These are phyloP conservation scores for Amphipoea lucens DNA, from an alignment of 2,888 invertebrate genomes.

Conservation along the genomic window DNA sequence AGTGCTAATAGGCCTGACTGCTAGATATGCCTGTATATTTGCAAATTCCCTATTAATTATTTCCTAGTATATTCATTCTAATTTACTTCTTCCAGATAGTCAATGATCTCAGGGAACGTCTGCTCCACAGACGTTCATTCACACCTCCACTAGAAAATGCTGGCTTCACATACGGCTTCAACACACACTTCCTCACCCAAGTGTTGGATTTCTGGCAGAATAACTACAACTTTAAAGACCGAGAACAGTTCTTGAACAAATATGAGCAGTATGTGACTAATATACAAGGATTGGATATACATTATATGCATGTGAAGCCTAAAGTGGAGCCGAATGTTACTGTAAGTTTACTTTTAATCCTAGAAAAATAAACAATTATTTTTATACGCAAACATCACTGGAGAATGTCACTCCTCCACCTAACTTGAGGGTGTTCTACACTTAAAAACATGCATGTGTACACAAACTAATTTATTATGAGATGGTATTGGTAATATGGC, in stretches of 20 bases:
- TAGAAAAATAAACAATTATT: not conserved
- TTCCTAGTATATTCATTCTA: not conserved
- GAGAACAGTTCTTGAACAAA: slow-evolving; percentile 93
- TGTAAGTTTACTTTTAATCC: slow-evolving; percentile 68
- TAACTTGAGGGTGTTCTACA: not conserved
- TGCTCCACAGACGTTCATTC: slow-evolving; percentile 86
- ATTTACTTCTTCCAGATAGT: slow-evolving; percentile 82
- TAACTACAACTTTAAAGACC: slow-evolving; percentile 91
- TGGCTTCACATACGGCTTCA: slow-evolving; percentile 95
- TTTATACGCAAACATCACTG: not conserved
- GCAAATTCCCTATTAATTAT: not conserved
- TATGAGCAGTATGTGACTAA: slow-evolving; percentile 94
- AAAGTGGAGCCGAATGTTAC: slow-evolving; percentile 72
- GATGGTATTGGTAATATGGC: not conserved
- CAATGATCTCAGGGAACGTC: slow-evolving; percentile 89
- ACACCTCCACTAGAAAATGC: slow-evolving; percentile 91
- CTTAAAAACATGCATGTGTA: not conserved
- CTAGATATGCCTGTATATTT: not conserved
- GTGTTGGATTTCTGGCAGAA: slow-evolving; percentile 95
- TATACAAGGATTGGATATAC: slow-evolving; percentile 93
- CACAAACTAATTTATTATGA: no score
- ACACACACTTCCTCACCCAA: slow-evolving; percentile 91
- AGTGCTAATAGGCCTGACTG: not conserved
- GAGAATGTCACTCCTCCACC: not conserved
- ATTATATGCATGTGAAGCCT: slow-evolving; percentile 93